phyloP scores from a whole-genome alignment of 2,888 invertebrate species.

The Calephelis perditalis region DNA sequence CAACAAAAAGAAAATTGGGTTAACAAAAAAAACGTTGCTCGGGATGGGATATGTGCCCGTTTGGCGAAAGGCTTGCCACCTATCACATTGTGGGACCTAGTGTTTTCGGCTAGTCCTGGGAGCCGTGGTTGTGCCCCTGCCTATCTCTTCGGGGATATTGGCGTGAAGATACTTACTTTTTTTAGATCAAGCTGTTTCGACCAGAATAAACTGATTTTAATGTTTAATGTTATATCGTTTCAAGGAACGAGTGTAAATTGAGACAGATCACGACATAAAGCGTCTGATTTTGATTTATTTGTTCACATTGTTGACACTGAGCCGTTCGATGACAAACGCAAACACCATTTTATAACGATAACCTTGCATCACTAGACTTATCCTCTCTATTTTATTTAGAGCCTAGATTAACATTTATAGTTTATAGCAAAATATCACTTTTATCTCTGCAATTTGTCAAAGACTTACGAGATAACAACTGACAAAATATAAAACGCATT shows the following conservation, averaged over 20 bases:
- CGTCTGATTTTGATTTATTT: constrained; percentile 39
- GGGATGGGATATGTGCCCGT: no score
- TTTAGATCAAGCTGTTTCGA: background rate
- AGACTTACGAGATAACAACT: background rate
- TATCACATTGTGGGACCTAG: no score
- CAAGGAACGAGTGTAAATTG: constrained; percentile 48
- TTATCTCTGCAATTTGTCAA: no score
- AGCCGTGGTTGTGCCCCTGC: no score
- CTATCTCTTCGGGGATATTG: no score
- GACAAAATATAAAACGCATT: background rate
- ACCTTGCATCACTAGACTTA: background rate
- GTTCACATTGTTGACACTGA: constrained; percentile 24
- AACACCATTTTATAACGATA: constrained; percentile 16
- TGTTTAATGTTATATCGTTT: constrained; percentile 4
- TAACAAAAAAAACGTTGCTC: no score
- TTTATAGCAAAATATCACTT: no score
- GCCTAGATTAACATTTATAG: background rate
- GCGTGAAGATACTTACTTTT: no score
- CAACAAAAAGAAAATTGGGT: no score
- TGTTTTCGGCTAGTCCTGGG: no score
- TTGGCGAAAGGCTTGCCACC: no score
- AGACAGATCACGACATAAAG: constrained; percentile 55
- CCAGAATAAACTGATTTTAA: constrained; percentile 13
- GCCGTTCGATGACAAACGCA: constrained; percentile 20
- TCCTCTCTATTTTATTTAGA: background rate